These are phyloP conservation scores for Plebejus melissa DNA, from an alignment of 2,888 invertebrate species.

Conservation along the genomic window DNA sequence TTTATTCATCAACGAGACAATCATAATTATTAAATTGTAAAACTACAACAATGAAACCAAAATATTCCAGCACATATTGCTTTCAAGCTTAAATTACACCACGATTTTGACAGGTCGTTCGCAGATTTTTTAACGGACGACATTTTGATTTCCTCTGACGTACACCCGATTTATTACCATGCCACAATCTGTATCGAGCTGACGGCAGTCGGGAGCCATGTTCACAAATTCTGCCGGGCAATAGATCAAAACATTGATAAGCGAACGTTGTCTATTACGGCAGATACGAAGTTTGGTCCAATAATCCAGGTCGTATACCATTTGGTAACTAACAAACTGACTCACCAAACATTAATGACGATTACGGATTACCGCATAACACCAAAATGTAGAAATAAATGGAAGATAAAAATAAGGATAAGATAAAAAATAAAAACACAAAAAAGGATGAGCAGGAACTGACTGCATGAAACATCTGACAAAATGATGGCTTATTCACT, in stretches of 20 bases:
- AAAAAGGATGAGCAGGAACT: neutral
- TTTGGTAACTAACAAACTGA: neutral
- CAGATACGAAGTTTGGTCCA: neutral
- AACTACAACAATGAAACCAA: neutral
- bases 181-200: constrained; percentile 29
- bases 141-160: constrained; percentile 35
- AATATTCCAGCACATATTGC: neutral
- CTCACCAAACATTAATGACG: too few relatives aligned
- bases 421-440: neutral
- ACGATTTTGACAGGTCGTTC: constrained; percentile 24
- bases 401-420: too few relatives aligned
- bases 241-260: constrained; percentile 12
- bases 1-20: too few relatives aligned
- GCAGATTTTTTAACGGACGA: constrained; percentile 32
- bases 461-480: constrained; percentile 9
- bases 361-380: too few relatives aligned
- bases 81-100: constrained; percentile 14
- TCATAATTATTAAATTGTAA: too few relatives aligned
- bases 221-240: constrained; percentile 24
- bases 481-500: constrained; percentile 26
- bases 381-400: neutral
- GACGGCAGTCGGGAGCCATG: constrained; percentile 27
- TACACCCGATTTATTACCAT: constrained; percentile 34
- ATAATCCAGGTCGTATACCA: neutral
- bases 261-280: constrained; percentile 9